Conservation (phyloP, 92 coral and sea anemone species). For the Chrysogorgia sp. region DNA sequence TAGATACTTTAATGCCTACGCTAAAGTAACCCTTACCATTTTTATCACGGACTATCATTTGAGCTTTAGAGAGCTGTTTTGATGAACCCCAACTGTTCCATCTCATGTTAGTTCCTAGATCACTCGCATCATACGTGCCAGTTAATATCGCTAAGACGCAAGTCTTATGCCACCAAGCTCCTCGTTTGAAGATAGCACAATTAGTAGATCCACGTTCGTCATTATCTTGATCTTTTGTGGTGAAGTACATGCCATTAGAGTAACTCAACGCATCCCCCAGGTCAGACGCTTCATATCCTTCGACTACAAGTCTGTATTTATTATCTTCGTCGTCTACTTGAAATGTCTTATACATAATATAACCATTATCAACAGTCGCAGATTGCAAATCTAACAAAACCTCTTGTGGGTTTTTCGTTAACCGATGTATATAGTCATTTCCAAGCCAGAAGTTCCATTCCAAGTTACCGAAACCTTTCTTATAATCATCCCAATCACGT, state of each 20-base stretch:
- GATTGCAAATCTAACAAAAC: conserved; percentile 42
- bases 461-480: conserved; percentile 67
- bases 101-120: not conserved
- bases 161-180: conserved; percentile 61
- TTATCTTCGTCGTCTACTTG: conserved; percentile 9
- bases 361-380: conserved; percentile 23
- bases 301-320: conserved; percentile 8
- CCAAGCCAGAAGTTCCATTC: conserved; percentile 83
- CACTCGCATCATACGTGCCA: not conserved
- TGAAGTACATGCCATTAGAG: conserved; percentile 57
- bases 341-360: conserved; percentile 33
- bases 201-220: conserved; percentile 23
- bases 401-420: conserved; percentile 54
- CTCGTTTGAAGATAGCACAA: conserved; percentile 30
- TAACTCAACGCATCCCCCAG: not conserved
- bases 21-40: conserved; percentile 3
- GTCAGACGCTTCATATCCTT: not conserved
- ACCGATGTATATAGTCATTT: conserved; percentile 70
- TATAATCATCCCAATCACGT: conserved; percentile 71
- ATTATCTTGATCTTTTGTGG: conserved; percentile 59
- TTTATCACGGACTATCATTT: conserved; percentile 24
- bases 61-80: not conserved
- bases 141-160: conserved; percentile 51
- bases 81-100: not conserved
- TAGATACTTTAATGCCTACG: not conserved